Evolutionary conservation across 2,888 invertebrate species (phyloP).

Genomic region (Eristalinus sepulchralis): DNA sequence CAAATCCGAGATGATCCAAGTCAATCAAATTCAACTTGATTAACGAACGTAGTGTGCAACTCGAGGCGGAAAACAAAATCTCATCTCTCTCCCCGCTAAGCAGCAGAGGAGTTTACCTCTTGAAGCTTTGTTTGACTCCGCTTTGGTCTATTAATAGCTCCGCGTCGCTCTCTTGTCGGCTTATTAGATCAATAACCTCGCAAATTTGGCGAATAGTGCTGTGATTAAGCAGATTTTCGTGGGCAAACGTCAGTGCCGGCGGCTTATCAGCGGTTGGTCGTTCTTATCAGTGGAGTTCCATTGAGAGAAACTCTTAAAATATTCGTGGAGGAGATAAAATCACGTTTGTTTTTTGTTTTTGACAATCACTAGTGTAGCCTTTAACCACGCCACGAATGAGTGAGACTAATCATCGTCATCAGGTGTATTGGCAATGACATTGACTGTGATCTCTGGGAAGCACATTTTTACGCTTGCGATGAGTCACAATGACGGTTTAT

Average conservation of each 20-base stretch:
- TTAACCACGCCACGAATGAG: neutral
- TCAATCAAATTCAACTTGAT: neutral
- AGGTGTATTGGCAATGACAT: neutral
- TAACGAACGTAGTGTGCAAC: neutral
- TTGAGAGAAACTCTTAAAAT: neutral
- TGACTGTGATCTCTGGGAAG: neutral
- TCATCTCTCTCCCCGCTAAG: neutral
- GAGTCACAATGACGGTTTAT: neutral
- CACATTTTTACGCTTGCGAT: neutral
- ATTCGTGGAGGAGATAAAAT: neutral
- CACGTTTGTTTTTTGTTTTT: neutral
- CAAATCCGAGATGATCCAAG: neutral
- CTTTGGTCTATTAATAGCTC: neutral
- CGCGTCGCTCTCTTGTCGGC: neutral
- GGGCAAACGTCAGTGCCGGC: neutral
- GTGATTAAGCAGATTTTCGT: neutral
- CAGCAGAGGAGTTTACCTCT: neutral
- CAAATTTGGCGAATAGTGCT: neutral
- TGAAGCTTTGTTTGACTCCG: neutral
- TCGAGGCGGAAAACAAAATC: neutral
- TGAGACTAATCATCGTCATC: neutral
- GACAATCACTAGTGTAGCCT: neutral
- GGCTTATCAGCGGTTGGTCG: neutral
- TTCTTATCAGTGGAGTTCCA: neutral
- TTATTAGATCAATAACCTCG: constrained; percentile 4